Evolutionary conservation across 2,888 invertebrate genomes (phyloP), one percentile per base, ranked within the genome.

Genomic region (Carcina quercana): DNA sequence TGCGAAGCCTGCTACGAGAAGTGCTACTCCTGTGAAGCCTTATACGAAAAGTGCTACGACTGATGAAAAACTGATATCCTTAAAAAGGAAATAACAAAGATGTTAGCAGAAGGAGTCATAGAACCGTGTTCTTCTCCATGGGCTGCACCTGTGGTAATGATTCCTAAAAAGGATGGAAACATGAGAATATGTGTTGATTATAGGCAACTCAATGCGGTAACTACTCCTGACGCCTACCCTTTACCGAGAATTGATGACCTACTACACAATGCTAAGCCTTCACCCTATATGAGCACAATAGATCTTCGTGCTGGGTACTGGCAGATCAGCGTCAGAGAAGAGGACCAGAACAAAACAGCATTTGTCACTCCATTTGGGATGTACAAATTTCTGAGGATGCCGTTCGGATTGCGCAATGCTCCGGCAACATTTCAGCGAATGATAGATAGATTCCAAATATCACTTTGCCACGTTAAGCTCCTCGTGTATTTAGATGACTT

Each of bases 191-290:
- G 69, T 32, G 39, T 65, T 3, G 64, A 67, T 31, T 70, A 66
- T 30, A 44, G 62, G 3, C 22, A 25, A 6, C 34, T 48, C 0
- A 53, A 51, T 25, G 19, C 34, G 2, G 37, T 50, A 4, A 50
- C 50, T 0, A 19, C 30, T 13, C 38, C 45, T 22, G 41, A 45
- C 50, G 11, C 50, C 40, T 70, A 70, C 25, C 65, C 64, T 1
- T 29, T 68, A 3, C 73, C 72, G 2, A 37, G 62, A 8, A 66
- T 71, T 19, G 72, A 73, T 15, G 57, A 56, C 28, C 19, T 59
- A 1, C 32, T 61, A 1, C 56, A 58, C 24, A 37, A 44, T 5
- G 50, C 58, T 0, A 57, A 53, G 32, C 39, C 48, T 0, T 45
- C 40, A 0, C 37, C 43, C 1, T 54, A 19, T 13, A 56, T 58